Conservation (phyloP, 2,888 invertebrate species). For the Oligia fasciuncula region DNA sequence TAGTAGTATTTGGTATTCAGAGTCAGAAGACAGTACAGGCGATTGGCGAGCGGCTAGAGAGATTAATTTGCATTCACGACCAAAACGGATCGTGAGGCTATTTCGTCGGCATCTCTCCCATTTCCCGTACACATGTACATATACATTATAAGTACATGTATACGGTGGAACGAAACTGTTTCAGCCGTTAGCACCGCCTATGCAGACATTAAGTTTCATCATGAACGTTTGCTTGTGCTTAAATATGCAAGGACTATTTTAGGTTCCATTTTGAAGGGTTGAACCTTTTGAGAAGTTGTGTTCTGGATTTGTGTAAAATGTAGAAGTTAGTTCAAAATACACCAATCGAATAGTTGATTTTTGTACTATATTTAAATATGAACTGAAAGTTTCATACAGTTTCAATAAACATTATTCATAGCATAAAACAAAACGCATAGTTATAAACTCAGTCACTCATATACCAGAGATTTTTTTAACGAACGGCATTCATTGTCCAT, state of each 20-base stretch:
- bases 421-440: constrained; percentile 12
- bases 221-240: constrained; percentile 34
- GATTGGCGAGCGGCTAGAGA: constrained; percentile 75
- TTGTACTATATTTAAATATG: too few relatives aligned
- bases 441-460: constrained; percentile 13
- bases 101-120: constrained; percentile 82
- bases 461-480: constrained; percentile 25
- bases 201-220: constrained; percentile 49
- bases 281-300: background rate
- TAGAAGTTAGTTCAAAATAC: background rate
- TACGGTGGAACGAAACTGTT: constrained; percentile 63
- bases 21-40: constrained; percentile 75
- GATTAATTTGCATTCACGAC: constrained; percentile 88
- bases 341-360: background rate
- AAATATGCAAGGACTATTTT: constrained; percentile 36
- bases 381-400: background rate
- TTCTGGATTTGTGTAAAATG: background rate
- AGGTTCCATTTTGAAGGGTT: constrained; percentile 8
- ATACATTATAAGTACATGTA: constrained; percentile 36
- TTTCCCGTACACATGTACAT: constrained; percentile 78
- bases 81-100: constrained; percentile 86
- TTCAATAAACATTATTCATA: constrained; percentile 12
- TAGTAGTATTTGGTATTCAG: constrained; percentile 77
- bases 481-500: constrained; percentile 36
- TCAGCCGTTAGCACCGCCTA: constrained; percentile 63